These are phyloP conservation scores for Macrophya alboannulata DNA, from an alignment of 2,888 invertebrate species.

Conservation along the genomic window DNA sequence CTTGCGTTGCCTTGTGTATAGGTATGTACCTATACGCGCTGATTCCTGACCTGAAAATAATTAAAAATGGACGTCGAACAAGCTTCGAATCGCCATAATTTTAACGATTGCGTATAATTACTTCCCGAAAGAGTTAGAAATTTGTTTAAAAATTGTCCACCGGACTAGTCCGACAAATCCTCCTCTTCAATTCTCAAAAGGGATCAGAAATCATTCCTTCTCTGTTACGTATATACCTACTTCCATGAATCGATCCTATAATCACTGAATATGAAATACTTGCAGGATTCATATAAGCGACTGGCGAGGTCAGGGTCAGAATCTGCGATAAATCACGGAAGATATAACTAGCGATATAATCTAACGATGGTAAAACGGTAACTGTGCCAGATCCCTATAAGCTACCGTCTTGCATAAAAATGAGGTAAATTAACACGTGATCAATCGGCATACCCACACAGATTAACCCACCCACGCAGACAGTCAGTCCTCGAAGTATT, in stretches of 20 bases:
- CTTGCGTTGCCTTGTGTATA: conserved; percentile 6
- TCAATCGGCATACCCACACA: conserved; percentile 15
- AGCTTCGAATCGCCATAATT: conserved; percentile 5
- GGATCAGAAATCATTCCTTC: background rate
- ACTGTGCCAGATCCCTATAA: conserved; percentile 27
- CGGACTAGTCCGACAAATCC: background rate
- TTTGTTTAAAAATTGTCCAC: background rate
- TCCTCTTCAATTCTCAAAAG: background rate
- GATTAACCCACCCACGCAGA: background rate
- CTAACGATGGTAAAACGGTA: background rate
- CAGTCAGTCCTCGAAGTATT: background rate
- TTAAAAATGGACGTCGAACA: conserved; percentile 9
- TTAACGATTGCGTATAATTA: background rate
- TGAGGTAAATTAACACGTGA: conserved; percentile 23
- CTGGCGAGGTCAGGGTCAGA: conserved; percentile 31
- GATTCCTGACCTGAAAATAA: conserved; percentile 27
- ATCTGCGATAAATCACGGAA: conserved; percentile 18
- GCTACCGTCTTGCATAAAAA: conserved; percentile 25
- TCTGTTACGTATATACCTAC: background rate
- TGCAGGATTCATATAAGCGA: background rate
- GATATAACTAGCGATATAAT: conserved; percentile 7
- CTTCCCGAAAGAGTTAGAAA: background rate
- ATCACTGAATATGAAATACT: conserved; percentile 2
- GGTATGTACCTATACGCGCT: background rate
- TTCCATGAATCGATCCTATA: background rate